A percentile compares a stretch with the other conserved stretches of the same genome.
Conservation (phyloP, 2,113 vertebrate genomes). For the Mixornis gularis region DNA sequence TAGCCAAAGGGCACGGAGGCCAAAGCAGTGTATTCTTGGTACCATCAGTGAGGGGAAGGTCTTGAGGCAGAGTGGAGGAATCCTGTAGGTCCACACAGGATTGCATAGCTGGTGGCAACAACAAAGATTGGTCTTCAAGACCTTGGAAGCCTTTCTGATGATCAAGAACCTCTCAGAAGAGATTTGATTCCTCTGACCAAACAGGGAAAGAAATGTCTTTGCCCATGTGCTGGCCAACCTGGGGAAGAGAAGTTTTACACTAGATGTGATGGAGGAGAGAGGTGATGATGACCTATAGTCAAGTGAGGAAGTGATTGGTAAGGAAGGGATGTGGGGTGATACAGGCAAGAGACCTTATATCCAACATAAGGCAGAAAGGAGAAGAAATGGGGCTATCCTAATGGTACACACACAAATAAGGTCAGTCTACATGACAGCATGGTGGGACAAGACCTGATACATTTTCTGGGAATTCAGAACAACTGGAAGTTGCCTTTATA, state of each 20-base stretch:
- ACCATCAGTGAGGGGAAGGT: background rate
- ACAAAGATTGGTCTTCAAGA: background rate
- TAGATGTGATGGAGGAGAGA: background rate
- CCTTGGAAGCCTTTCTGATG: background rate
- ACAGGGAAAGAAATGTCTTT: background rate
- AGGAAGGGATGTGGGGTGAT: background rate
- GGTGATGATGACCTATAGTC: background rate
- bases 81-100: background rate
- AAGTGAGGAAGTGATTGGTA: background rate
- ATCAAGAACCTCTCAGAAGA: background rate
- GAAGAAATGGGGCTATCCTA: background rate
- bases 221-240: background rate
- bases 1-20: background rate
- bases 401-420: background rate
- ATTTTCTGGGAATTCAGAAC: background rate
- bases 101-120: background rate
- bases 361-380: background rate
- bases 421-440: background rate
- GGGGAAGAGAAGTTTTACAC: background rate
- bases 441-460: background rate
- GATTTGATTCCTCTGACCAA: background rate
- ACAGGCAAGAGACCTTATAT: background rate
- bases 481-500: background rate
- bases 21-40: background rate
- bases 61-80: background rate